Percentiles rank a stretch among this genome's conserved stretches.
phyloP scores from a whole-genome alignment of 2,113 vertebrate species.

The Monarcha castaneiventris region DNA sequence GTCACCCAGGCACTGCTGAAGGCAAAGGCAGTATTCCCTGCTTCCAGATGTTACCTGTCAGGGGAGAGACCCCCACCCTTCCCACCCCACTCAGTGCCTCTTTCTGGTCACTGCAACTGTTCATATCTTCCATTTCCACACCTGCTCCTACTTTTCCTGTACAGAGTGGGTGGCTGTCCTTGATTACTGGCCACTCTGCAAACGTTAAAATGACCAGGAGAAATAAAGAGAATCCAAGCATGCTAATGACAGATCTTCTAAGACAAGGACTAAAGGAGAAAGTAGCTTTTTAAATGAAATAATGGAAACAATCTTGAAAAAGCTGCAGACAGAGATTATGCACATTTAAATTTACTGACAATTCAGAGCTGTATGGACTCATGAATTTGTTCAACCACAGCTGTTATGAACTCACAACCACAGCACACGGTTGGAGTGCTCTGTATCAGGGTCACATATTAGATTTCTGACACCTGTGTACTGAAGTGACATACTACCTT shows the following conservation, averaged over 20 bases:
- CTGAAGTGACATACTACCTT: background rate
- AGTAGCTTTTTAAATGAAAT: background rate
- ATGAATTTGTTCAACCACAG: background rate
- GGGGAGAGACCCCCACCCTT: background rate
- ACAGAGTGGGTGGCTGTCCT: background rate
- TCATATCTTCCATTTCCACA: background rate
- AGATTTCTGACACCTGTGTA: background rate
- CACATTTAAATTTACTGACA: background rate
- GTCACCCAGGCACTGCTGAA: background rate
- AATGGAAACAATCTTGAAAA: background rate
- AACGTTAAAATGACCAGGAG: background rate
- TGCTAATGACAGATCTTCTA: background rate
- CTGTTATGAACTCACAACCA: background rate
- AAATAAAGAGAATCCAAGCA: background rate
- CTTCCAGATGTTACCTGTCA: background rate
- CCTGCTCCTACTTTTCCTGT: background rate
- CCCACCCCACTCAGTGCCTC: background rate
- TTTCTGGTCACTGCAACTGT: background rate
- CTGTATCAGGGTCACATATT: background rate
- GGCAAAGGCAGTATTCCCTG: background rate
- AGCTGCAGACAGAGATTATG: background rate
- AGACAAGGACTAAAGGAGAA: background rate
- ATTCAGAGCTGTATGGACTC: background rate
- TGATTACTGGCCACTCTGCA: background rate
- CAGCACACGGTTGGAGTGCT: background rate